phyloP scores from a whole-genome alignment of 2,797 vertebrate species.

The Cygnus olor region DNA sequence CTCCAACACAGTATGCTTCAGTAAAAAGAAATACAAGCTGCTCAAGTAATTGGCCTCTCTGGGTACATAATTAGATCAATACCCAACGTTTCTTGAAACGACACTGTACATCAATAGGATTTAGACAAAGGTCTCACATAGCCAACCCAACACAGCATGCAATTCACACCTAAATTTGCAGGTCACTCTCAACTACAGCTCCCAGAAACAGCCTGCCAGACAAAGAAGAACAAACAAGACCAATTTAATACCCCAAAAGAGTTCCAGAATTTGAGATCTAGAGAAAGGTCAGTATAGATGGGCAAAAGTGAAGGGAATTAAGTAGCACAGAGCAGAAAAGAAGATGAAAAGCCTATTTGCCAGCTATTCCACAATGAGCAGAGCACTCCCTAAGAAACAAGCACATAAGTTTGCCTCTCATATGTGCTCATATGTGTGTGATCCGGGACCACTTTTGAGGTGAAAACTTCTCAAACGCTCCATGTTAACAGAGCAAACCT shows the following conservation, averaged over 20 bases:
- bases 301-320: not conserved
- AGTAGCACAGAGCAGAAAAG: not conserved
- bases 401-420: accelerated
- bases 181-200: accelerated
- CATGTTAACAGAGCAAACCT: not conserved
- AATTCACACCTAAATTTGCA: not conserved
- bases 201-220: not conserved
- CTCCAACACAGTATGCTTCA: not conserved
- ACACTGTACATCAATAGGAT: not conserved
- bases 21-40: not conserved
- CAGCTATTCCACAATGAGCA: not conserved
- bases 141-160: not conserved
- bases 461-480: not conserved
- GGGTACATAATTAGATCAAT: not conserved
- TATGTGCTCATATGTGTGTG: not conserved
- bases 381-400: no score
- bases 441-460: accelerated
- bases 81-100: not conserved
- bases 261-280: accelerated
- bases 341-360: accelerated
- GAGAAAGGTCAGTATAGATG: accelerated
- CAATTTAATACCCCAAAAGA: not conserved
- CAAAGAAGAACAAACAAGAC: not conserved
- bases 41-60: not conserved
- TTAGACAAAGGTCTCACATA: not conserved